These are phyloP conservation scores for Eupithecia insigniata DNA, from an alignment of 2,888 invertebrate genomes.

Conservation along the genomic window DNA sequence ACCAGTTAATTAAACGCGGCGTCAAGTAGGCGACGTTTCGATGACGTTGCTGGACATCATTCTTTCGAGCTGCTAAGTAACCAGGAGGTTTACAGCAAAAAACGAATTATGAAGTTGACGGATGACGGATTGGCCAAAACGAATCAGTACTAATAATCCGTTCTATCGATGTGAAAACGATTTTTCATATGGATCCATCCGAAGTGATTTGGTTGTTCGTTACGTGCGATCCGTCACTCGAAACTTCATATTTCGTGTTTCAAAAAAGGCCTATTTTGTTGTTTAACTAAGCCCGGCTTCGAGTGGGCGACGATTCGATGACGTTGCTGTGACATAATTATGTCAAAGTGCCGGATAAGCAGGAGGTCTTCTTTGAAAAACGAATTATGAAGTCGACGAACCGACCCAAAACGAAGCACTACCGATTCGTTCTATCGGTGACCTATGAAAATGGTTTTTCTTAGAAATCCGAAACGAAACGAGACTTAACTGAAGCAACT, in stretches of 20 bases:
- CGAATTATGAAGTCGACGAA: neutral
- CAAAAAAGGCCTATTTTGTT: too few species aligned
- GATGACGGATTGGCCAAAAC: neutral
- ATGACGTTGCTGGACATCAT: constrained; percentile 4
- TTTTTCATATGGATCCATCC: neutral
- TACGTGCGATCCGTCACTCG: too few species aligned
- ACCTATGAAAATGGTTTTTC: neutral
- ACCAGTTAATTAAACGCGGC: neutral
- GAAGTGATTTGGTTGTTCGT: too few species aligned
- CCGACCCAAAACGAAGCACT: too few species aligned
- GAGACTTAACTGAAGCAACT: too few species aligned
- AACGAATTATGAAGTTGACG: neutral
- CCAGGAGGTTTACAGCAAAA: neutral
- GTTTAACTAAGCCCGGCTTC: neutral
- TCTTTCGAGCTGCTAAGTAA: neutral
- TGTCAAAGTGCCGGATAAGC: neutral
- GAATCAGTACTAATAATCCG: neutral
- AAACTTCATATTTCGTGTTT: too few species aligned
- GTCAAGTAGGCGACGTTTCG: neutral
- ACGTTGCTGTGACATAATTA: constrained; percentile 4
- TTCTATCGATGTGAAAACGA: neutral
- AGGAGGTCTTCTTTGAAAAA: neutral
- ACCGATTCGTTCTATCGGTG: neutral
- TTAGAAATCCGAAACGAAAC: neutral
- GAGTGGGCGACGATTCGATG: neutral